Evolutionary conservation across 1,140 invertebrate species (phyloP).

Genomic region (Cydia fagiglandana): DNA sequence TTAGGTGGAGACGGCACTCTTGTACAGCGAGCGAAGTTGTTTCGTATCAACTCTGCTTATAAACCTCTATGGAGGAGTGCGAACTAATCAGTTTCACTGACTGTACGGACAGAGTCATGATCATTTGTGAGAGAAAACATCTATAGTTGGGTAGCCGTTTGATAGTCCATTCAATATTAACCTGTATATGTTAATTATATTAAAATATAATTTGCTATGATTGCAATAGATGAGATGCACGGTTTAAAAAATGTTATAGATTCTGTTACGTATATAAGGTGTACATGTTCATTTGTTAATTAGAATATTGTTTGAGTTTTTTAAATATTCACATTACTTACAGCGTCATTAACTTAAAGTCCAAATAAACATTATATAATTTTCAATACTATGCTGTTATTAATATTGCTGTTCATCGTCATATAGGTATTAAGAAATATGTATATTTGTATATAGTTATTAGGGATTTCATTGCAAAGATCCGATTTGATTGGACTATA

Average conservation of each 20-base stretch:
- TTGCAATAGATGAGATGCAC: not conserved
- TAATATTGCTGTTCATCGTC: not conserved
- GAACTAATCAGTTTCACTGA: not conserved
- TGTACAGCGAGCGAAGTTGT: not conserved
- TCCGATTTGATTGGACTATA: not conserved
- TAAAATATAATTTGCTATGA: not conserved
- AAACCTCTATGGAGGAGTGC: not conserved
- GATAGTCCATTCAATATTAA: not conserved
- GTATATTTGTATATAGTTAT: not conserved
- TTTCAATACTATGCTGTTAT: not conserved
- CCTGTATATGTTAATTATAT: not conserved
- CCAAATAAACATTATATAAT: not conserved
- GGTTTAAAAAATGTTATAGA: not conserved
- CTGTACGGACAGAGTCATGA: not conserved
- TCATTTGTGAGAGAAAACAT: not conserved
- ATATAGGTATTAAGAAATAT: not conserved
- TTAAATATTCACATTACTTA: not conserved
- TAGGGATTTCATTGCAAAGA: not conserved
- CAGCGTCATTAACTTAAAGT: not conserved
- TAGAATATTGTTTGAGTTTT: not conserved
- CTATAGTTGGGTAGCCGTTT: not conserved
- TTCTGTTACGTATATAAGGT: not conserved
- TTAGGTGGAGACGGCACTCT: not conserved
- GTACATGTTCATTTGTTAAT: not conserved
- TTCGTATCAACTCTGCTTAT: not conserved